Evolutionary conservation across 2,113 vertebrate genomes (phyloP).

Genomic region (Pleuronectes platessa): DNA sequence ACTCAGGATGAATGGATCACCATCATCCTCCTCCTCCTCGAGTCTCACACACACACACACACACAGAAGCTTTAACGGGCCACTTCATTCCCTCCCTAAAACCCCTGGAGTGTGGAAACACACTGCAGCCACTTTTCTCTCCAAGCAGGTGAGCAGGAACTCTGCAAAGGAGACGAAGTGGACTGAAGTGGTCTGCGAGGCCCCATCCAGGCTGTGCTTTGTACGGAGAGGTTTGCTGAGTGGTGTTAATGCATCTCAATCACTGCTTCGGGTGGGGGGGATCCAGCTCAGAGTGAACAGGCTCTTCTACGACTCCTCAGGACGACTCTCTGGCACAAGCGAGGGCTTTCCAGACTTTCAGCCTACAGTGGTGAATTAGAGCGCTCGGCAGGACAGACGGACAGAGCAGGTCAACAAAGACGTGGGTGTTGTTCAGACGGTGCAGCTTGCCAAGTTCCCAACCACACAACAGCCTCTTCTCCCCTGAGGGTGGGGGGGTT

Average conservation of each 20-base stretch:
- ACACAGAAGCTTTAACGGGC: constrained; percentile 8
- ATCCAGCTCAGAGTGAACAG: constrained; percentile 61
- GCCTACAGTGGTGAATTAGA: background rate
- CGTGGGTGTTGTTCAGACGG: background rate
- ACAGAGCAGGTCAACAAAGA: background rate
- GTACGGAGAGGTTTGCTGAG: constrained; percentile 47
- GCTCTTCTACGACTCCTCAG: constrained; percentile 41
- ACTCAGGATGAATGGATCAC: background rate
- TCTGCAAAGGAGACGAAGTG: constrained; percentile 26
- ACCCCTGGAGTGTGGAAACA: constrained; percentile 15
- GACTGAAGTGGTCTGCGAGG: constrained; percentile 37
- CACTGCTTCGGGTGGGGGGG: constrained; percentile 47
- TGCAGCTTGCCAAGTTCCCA: background rate
- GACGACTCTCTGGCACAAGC: constrained; percentile 29
- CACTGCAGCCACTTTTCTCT: constrained; percentile 3
- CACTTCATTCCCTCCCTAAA: constrained; percentile 27
- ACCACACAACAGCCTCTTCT: background rate
- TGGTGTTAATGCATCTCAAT: constrained; percentile 56
- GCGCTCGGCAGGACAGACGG: background rate
- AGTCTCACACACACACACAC: background rate
- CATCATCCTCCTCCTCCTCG: constrained; percentile 9
- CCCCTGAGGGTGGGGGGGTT: background rate
- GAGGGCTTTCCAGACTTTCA: constrained; percentile 7
- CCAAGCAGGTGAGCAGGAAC: constrained; percentile 42
- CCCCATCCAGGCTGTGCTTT: constrained; percentile 26